These are phyloP conservation scores for Cosmopolites sordidus DNA, from an alignment of 2,888 invertebrate genomes.

Conservation along the genomic window DNA sequence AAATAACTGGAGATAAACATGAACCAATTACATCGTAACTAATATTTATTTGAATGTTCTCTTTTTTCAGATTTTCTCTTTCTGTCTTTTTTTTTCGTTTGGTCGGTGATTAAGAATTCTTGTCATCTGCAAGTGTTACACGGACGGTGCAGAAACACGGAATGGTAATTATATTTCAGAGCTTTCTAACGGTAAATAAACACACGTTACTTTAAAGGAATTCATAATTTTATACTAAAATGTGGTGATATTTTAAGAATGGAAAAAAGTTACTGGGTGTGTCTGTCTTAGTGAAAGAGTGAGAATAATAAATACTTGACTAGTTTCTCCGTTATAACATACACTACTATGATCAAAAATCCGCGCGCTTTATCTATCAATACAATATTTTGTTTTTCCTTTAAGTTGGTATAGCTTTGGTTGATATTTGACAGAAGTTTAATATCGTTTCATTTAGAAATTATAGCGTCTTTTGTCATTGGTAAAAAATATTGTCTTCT, in stretches of 20 bases:
- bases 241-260: too few relatives aligned
- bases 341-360: too few relatives aligned
- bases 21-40: not conserved
- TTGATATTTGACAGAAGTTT: too few relatives aligned
- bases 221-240: constrained; percentile 8
- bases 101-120: not conserved
- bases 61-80: not conserved
- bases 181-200: constrained; percentile 18
- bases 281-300: too few relatives aligned
- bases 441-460: too few relatives aligned
- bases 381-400: too few relatives aligned
- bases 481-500: too few relatives aligned
- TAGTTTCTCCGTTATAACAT: too few relatives aligned
- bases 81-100: not conserved
- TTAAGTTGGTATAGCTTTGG: too few relatives aligned
- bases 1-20: not conserved
- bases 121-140: constrained; percentile 7
- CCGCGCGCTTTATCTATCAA: too few relatives aligned
- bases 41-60: not conserved
- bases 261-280: constrained; percentile 2
- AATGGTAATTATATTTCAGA: constrained; percentile 10
- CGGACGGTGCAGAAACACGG: constrained; percentile 9
- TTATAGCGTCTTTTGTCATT: too few relatives aligned
- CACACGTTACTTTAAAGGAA: constrained; percentile 3
- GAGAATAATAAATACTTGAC: too few relatives aligned